A percentile compares a stretch with the other conserved stretches of the same genome.
Evolutionary conservation across 2,888 invertebrate species (phyloP).

Genomic region (Coenonympha arcania): DNA sequence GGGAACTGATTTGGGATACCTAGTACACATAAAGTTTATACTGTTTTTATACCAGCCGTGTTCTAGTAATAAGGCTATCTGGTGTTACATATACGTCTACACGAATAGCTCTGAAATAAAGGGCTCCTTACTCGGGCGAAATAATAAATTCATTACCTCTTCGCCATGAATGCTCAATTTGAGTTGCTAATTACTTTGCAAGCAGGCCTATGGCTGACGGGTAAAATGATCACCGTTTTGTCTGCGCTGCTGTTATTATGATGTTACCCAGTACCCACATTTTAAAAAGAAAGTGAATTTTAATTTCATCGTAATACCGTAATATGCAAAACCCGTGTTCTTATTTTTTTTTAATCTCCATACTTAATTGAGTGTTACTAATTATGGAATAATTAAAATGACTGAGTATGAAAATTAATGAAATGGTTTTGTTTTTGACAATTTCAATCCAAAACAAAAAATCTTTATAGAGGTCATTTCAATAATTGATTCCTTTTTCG

Average conservation of each 20-base stretch:
- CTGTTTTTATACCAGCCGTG: too few species aligned
- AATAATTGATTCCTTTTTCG: too few species aligned
- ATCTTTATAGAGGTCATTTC: too few species aligned
- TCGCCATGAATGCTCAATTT: conserved; percentile 4
- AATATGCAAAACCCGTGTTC: background rate
- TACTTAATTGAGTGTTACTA: too few species aligned
- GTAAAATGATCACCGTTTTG: background rate
- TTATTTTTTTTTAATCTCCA: too few species aligned
- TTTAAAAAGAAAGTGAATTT: background rate
- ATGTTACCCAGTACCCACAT: too few species aligned
- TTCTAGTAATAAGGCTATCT: background rate
- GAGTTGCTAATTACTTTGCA: conserved; percentile 11
- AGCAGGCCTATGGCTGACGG: background rate
- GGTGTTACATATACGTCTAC: background rate
- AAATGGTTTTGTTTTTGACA: too few species aligned
- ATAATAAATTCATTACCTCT: conserved; percentile 7
- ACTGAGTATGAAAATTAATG: too few species aligned
- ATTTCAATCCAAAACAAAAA: too few species aligned
- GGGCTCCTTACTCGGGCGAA: background rate
- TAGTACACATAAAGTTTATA: background rate
- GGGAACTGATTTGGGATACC: too few species aligned
- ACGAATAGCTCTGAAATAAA: background rate
- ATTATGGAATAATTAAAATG: too few species aligned
- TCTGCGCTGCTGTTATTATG: background rate
- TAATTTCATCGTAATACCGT: background rate